Conservation (phyloP, 2,113 vertebrate genomes). For the Hirundichthys speculiger region DNA sequence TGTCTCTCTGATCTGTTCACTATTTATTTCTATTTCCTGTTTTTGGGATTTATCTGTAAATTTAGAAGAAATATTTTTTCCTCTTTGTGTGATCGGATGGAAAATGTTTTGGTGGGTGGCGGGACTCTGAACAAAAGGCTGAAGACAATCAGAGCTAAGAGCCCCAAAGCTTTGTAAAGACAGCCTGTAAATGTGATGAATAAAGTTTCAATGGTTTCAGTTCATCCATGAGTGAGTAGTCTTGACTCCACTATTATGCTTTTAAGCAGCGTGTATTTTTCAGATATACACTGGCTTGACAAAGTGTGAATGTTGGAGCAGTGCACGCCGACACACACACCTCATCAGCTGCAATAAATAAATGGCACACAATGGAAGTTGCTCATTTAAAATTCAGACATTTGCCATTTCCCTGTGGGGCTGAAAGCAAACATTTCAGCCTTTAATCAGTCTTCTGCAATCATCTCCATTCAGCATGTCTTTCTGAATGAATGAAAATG, state of each 20-base stretch:
- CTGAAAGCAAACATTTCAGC: slow-evolving; percentile 26
- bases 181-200: slow-evolving; percentile 39
- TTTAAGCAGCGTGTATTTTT: slow-evolving; percentile 11
- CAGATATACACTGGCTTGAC: not conserved
- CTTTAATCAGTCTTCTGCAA: slow-evolving; percentile 49
- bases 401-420: slow-evolving; percentile 35
- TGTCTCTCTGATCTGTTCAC: slow-evolving; percentile 28
- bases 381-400: slow-evolving; percentile 36
- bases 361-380: slow-evolving; percentile 18
- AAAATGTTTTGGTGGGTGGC: not conserved
- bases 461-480: slow-evolving; percentile 25
- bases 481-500: slow-evolving; percentile 28
- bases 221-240: slow-evolving; percentile 8
- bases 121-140: slow-evolving; percentile 43
- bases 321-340: not conserved
- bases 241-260: slow-evolving; percentile 11
- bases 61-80: slow-evolving; percentile 3
- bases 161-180: slow-evolving; percentile 65
- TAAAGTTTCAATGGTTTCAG: slow-evolving; percentile 68
- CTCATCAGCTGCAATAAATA: slow-evolving; percentile 8
- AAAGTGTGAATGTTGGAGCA: slow-evolving; percentile 14
- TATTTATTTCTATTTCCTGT: slow-evolving; percentile 27
- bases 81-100: slow-evolving; percentile 8
- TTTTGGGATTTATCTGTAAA: slow-evolving; percentile 37
- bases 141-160: slow-evolving; percentile 75